Evolutionary conservation across 2,888 invertebrate genomes (phyloP), one percentile per base, ranked within the genome.

Genomic region (Hirtodrosophila trivittata): DNA sequence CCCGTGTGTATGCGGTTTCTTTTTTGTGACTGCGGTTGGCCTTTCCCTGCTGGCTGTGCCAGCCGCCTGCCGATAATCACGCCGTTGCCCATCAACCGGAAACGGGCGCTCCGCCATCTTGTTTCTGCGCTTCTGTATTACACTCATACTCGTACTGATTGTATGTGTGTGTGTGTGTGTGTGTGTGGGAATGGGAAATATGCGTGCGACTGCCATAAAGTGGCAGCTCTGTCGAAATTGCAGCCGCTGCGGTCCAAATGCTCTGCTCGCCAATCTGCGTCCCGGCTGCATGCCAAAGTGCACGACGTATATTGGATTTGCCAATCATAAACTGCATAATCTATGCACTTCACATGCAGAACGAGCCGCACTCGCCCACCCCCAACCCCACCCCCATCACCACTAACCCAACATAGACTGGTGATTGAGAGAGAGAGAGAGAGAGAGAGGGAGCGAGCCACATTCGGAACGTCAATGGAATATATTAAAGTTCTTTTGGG

Each of bases 241-340:
- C 75, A 71, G 58, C 58, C 39, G 69, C 63, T 58, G 70, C 69
- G 41, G 65, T 65, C 65, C 65, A 69, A 70, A 65, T 64, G 70
- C 49, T 66, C 46, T 32, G 42, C 38, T 10, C 37, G 47, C 85
- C 78, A 85, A 85, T 78, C 80, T 82, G 76, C 64, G 66, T 30
- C 56, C 75, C 75, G 65, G 59, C 75, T 69, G 75, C 75, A 75
- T 80, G 78, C 78, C 86, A 78, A 77, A 82, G 83, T 70, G 80
- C 86, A 76, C 73, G 73, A 76, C 84, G 83, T 83, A 80, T 80
- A 80, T 80, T 85, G 80, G 80, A 80, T 80, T 86, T 86, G 77
- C 80, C 80, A 80, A 80, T 80, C 86, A 83, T 86, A 86, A 86
- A 80, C 80, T 85, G 80, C 86, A 80, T 80, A 80, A 80, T 85